Conservation (phyloP, 2,797 vertebrate genomes). For the Myotis pilosus region DNA sequence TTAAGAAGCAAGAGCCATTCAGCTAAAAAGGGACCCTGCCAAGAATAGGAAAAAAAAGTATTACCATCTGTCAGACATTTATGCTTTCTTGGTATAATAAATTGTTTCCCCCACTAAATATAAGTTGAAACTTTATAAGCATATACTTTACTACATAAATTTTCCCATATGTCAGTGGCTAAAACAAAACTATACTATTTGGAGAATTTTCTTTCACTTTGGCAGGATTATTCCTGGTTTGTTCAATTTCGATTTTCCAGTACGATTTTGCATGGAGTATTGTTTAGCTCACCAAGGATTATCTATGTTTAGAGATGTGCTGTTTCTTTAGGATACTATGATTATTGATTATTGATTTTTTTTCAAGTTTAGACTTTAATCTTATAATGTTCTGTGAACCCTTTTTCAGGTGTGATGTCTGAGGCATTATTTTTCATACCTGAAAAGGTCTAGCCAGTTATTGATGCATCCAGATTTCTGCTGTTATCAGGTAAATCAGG, state of each 20-base stretch:
- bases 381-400: background rate
- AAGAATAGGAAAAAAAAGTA: conserved; percentile 48
- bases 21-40: conserved; percentile 57
- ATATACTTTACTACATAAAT: conserved; percentile 76
- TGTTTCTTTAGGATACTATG: background rate
- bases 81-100: conserved; percentile 74
- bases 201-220: conserved; percentile 63
- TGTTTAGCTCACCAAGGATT: conserved; percentile 23
- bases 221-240: background rate
- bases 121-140: conserved; percentile 78
- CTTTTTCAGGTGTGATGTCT: background rate
- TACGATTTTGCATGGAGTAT: conserved; percentile 45
- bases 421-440: background rate
- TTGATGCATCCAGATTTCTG: background rate
- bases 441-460: background rate
- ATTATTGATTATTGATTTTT: background rate
- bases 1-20: conserved; percentile 52
- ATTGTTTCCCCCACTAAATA: conserved; percentile 79
- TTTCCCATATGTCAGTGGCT: conserved; percentile 76
- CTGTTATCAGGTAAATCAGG: background rate
- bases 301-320: background rate
- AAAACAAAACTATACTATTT: conserved; percentile 64
- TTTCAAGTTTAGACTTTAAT: conserved; percentile 12
- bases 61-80: conserved; percentile 75
- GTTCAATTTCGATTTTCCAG: conserved; percentile 42